A percentile compares a stretch with the other conserved stretches of the same genome.
phyloP scores from a whole-genome alignment of 2,797 vertebrate species.

The Fringilla coelebs region DNA sequence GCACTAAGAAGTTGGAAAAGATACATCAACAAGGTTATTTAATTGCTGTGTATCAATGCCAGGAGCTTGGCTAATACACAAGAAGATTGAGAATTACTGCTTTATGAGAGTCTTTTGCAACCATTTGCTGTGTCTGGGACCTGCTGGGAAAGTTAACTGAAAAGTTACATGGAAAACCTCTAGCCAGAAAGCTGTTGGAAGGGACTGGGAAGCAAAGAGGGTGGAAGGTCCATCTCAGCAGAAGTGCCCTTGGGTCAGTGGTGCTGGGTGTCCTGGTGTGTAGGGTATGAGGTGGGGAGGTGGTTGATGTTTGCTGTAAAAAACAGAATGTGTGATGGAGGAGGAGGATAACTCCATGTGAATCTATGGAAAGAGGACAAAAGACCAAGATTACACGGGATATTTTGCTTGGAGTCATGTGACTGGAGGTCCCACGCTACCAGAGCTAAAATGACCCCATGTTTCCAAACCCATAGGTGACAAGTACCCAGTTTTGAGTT shows the following conservation, averaged over 20 bases:
- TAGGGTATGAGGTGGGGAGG: neutral
- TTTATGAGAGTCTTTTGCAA: neutral
- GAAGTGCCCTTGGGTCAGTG: fast-evolving
- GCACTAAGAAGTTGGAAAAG: neutral
- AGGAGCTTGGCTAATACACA: neutral
- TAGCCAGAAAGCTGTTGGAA: neutral
- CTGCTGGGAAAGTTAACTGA: neutral
- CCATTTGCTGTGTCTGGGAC: neutral
- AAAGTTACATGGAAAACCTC: neutral
- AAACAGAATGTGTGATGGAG: neutral
- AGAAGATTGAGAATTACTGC: neutral
- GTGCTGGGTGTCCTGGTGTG: fast-evolving
- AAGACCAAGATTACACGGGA: neutral
- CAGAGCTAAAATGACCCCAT: neutral
- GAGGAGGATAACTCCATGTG: neutral
- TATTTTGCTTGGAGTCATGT: neutral
- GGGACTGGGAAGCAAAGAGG: neutral
- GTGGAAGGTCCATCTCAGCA: neutral
- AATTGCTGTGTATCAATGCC: neutral
- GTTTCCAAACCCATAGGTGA: fast-evolving
- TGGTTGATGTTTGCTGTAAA: neutral
- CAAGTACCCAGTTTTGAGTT: neutral
- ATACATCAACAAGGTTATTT: neutral
- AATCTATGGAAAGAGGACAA: neutral
- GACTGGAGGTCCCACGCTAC: neutral